phyloP scores from a whole-genome alignment of 2,888 invertebrate genomes.

The Drosophila fungiperda region DNA sequence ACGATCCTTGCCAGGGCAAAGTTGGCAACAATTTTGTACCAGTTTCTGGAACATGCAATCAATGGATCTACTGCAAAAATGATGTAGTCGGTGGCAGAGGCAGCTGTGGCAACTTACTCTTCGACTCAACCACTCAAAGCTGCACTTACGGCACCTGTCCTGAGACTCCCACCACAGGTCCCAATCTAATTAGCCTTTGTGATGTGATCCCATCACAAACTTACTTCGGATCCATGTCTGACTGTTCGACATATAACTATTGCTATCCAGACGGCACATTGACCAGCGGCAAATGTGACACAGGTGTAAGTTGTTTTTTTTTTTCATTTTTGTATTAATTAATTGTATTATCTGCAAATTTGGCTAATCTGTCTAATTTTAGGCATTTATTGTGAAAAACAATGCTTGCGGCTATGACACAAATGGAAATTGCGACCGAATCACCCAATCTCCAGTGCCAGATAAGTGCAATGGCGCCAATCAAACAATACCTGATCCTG shows the following conservation, averaged over 20 bases:
- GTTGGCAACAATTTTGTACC: conserved; percentile 42
- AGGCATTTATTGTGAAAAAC: conserved; percentile 29
- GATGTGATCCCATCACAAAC: conserved; percentile 43
- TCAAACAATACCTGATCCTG: fast-evolving
- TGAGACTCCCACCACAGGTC: neutral
- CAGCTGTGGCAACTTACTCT: conserved; percentile 13
- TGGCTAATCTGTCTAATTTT: neutral
- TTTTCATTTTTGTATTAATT: neutral
- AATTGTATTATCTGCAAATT: neutral
- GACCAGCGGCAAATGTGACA: fast-evolving
- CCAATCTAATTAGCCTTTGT: conserved; percentile 17
- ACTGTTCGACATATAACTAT: conserved; percentile 37
- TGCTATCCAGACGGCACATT: conserved; percentile 8
- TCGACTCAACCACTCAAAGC: neutral
- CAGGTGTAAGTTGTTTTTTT: conserved; percentile 28
- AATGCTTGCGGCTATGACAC: neutral
- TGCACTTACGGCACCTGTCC: conserved; percentile 51
- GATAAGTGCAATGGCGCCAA: fast-evolving
- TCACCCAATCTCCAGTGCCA: neutral
- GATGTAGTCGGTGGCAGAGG: conserved; percentile 3
- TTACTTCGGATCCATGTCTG: conserved; percentile 37
- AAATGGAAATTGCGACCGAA: conserved; percentile 33
- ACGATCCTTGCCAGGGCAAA: conserved; percentile 34
- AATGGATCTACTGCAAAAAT: conserved; percentile 34
- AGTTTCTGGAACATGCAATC: conserved; percentile 26